These are phyloP conservation scores for Pogona vitticeps DNA, from an alignment of 2,113 vertebrate species.

Conservation along the genomic window DNA sequence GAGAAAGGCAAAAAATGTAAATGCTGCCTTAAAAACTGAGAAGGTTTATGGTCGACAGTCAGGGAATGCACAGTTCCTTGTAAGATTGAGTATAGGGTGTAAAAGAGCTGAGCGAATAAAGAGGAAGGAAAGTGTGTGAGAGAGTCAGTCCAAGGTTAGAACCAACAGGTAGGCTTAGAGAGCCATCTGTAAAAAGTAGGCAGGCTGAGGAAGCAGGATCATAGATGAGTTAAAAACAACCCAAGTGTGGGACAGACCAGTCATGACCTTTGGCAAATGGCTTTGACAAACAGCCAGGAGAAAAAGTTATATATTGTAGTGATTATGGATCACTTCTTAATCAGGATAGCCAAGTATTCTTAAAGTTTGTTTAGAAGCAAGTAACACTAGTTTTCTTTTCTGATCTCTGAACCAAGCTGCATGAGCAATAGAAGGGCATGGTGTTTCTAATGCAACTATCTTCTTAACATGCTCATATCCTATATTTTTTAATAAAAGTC, in stretches of 20 bases:
- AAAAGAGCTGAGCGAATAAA: not conserved
- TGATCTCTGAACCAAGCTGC: not conserved
- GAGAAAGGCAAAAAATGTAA: conserved; percentile 43
- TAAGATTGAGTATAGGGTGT: not conserved
- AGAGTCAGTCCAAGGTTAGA: not conserved
- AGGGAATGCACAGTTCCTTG: not conserved
- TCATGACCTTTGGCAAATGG: not conserved
- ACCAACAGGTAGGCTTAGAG: not conserved
- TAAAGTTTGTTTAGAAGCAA: not conserved
- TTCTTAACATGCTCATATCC: too few species aligned
- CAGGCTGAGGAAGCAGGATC: not conserved
- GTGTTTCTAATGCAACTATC: not conserved
- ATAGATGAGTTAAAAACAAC: conserved; percentile 1
- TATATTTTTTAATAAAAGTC: too few species aligned
- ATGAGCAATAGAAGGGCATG: not conserved
- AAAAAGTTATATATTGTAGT: not conserved
- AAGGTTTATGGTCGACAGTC: not conserved
- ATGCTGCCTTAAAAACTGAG: not conserved
- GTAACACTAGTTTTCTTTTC: not conserved
- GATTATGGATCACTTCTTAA: not conserved
- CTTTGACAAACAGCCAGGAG: not conserved
- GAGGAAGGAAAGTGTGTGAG: too few species aligned
- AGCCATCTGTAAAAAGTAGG: not conserved
- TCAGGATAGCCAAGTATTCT: not conserved
- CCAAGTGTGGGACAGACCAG: not conserved